Percentiles rank a stretch among this genome's conserved stretches.
Conservation (phyloP, 2,113 vertebrate species). For the Pluvianellus socialis region DNA sequence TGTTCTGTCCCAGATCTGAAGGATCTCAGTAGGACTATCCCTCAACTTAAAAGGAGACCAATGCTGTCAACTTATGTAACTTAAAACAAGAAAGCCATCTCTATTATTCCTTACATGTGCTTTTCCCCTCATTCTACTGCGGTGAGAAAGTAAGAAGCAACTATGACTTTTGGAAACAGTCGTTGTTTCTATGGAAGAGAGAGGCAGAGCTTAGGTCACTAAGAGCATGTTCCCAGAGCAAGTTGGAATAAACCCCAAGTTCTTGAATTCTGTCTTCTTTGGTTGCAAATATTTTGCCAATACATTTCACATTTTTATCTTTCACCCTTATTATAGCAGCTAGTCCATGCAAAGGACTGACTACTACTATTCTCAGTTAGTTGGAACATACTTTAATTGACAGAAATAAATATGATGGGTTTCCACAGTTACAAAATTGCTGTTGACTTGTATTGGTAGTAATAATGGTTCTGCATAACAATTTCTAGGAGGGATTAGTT, state of each 20-base stretch:
- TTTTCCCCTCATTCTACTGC: not conserved
- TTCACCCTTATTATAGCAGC: not conserved
- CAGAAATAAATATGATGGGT: conserved; percentile 19
- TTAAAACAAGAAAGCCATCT: not conserved
- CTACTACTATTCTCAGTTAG: not conserved
- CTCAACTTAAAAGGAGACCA: not conserved
- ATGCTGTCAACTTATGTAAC: not conserved
- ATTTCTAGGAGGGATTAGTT: conserved; percentile 28
- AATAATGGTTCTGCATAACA: not conserved
- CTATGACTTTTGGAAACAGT: not conserved
- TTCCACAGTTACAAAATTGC: conserved; percentile 34
- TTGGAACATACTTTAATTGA: not conserved
- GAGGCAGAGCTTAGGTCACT: not conserved
- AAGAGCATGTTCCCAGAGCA: not conserved
- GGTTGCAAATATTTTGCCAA: not conserved
- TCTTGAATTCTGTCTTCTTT: not conserved
- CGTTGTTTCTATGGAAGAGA: not conserved
- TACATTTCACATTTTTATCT: not conserved
- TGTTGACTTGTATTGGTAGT: not conserved
- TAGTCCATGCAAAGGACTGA: not conserved
- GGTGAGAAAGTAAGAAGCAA: not conserved
- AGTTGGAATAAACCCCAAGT: not conserved
- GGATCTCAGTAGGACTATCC: not conserved
- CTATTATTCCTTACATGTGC: not conserved
- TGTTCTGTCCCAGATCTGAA: not conserved